Conservation (phyloP, 1,140 invertebrate species). For the Drosophila aff. region DNA sequence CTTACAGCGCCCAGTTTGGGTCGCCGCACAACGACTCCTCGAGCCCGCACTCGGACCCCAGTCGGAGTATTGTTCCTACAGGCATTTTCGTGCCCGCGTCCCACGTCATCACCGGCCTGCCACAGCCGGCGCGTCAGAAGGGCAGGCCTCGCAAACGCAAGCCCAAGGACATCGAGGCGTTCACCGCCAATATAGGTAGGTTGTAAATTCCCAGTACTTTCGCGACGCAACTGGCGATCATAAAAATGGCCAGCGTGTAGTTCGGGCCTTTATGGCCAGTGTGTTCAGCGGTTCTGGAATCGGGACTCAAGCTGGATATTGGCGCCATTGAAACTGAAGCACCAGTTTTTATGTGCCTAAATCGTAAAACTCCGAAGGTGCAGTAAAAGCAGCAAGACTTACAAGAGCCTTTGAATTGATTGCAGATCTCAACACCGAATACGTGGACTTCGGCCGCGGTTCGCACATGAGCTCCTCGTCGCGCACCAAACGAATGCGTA, state of each 20-base stretch:
- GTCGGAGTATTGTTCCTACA: slow-evolving; percentile 84
- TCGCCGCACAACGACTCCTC: slow-evolving; percentile 84
- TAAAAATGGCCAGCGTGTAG: slow-evolving; percentile 47
- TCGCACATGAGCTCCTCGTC: slow-evolving; percentile 91
- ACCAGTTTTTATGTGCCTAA: slow-evolving; percentile 51
- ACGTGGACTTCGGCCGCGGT: slow-evolving; percentile 92
- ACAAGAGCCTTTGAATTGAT: slow-evolving; percentile 50
- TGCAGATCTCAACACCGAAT: slow-evolving; percentile 93
- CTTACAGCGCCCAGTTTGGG: slow-evolving; percentile 85
- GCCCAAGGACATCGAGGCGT: slow-evolving; percentile 93
- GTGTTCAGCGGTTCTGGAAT: neutral
- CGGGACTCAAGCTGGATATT: slow-evolving; percentile 12
- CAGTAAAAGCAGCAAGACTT: slow-evolving; percentile 48
- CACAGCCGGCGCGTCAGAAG: slow-evolving; percentile 92
- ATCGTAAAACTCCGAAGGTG: slow-evolving; percentile 45
- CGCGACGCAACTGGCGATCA: slow-evolving; percentile 24
- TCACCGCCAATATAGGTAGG: slow-evolving; percentile 91
- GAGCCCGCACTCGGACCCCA: slow-evolving; percentile 83
- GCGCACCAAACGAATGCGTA: slow-evolving; percentile 97
- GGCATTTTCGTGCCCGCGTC: slow-evolving; percentile 82
- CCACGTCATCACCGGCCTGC: slow-evolving; percentile 85
- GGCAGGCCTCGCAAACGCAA: slow-evolving; percentile 96
- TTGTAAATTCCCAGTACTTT: slow-evolving; percentile 53
- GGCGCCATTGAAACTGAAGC: slow-evolving; percentile 59
- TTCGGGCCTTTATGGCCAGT: slow-evolving; percentile 49